Base-by-base conservation (phyloP, 2,797 vertebrate genomes). In the Geotrypetes seraphini region DNA sequence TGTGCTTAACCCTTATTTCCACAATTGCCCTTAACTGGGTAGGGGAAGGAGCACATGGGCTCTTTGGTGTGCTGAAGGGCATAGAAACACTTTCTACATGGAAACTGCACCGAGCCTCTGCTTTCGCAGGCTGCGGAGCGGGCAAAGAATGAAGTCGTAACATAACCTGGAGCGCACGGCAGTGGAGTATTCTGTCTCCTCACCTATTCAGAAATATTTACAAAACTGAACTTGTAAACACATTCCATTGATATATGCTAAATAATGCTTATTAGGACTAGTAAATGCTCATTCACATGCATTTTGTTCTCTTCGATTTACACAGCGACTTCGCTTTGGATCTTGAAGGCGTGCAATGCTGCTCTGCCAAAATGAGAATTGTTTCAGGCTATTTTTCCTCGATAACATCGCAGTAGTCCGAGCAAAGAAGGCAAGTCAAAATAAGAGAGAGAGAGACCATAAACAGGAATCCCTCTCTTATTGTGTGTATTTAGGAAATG, bases 251-350 rank as follows among this genome's bases (percentile, higher is more conserved):
- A 67, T 73, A 73, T 80, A 84, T 81, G 86, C 83, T 73, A 82
- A 86, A 86, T 85, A 84, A 84, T 88, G 83, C 65, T 82, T 54
- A 69, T 79, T 83, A 60, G 63, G 68, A 80, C 71, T 75, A 73
- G 60, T 81, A 80, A 75, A 57, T 80, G 75, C 78, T 81, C 77
- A 83, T 88, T 86, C 81, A 84, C 89, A 92, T 92, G 89, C 89
- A 86, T 80, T 66, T 75, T 66, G n/a, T 18, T 28, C 53, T 38
- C 25, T 0, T 29, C n/a, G 47, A 47, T 54, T 60, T 83, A 83
- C 78, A 73, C 42, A 74, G 78, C 62, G 61, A 73, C 73, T 84
- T 84, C 36, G 43, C 27, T 23, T n/a, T 31, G 60, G 57, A 53
- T 42, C 41, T 44, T 58, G 33, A 50, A 45, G 37, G 47, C 54